Base-by-base conservation (phyloP, 2,797 vertebrate species). In the Alcedo quadribrachys region DNA sequence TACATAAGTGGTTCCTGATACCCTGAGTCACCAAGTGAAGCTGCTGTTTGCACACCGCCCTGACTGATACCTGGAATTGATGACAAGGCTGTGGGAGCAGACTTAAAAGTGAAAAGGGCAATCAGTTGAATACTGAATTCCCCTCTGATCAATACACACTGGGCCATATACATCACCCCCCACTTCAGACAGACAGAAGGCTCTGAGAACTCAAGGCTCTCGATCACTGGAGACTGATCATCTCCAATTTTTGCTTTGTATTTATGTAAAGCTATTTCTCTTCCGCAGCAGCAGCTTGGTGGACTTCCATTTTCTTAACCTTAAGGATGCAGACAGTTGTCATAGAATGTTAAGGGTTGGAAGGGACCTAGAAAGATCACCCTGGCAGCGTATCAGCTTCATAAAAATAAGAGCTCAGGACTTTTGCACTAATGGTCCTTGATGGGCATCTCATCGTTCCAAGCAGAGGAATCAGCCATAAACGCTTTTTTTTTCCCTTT, bases 1-100 rank as follows among this genome's bases (percentile, higher is more conserved):
- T 81, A 63, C 45, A 42, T 24, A 80, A 45, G 8, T 57, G 90
- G n/a, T n/a, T 91, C 55, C 60, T 67, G 69, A 17, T 40, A 75
- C 58, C 78, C 92, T 78, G 88, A 97, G 90, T 96, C 94, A 97
- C 68, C 7, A 5, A 88, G 79, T 12, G 65, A 60, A 83, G 73
- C 71, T 27, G 8, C 85, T 43, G 80, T 55, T 81, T 85, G 73
- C 48, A 89, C 87, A 42, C 71, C 74, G 85, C n/a, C 11, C 90
- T 1, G 0, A 46, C 90, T 1, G 0, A 50, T 62, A 94, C 70
- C 91, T 15, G 11, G 81, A 51, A 69, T 92, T 79, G 71, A 81
- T 43, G 21, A 58, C 73, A 50, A 46, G 79, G 89, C 86, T 74
- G 55, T 90, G 79, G 85, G 93, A 93, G 86, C 83, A 87, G 54